These are phyloP conservation scores for Varanus komodoensis DNA, from an alignment of 2,113 vertebrate genomes.

Conservation along the genomic window DNA sequence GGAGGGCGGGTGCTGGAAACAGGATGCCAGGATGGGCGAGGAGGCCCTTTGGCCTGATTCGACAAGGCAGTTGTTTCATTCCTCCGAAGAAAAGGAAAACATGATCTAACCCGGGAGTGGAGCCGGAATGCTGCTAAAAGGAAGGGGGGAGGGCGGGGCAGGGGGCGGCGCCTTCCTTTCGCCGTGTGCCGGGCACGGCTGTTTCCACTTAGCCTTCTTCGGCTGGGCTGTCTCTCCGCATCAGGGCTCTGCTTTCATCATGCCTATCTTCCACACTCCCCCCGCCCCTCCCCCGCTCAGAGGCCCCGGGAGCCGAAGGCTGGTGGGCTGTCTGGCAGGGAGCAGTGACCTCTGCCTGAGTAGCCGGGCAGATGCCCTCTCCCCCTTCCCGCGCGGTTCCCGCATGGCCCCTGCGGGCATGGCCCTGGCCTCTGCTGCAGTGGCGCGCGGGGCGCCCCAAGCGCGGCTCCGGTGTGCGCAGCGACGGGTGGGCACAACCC, in stretches of 20 bases:
- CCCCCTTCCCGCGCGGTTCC: conserved; percentile 76
- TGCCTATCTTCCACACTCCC: conserved; percentile 30
- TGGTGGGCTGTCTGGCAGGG: conserved; percentile 78
- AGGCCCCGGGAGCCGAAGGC: conserved; percentile 86
- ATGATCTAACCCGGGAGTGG: not conserved
- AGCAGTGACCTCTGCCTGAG: conserved; percentile 89
- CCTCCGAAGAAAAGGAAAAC: not conserved
- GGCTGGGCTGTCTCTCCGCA: conserved; percentile 62
- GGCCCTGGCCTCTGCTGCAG: conserved; percentile 68
- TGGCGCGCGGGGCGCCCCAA: conserved; percentile 70
- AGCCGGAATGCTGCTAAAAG: accelerated
- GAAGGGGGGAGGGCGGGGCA: not conserved
- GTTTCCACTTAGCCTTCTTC: conserved; percentile 62
- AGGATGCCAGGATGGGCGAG: not conserved
- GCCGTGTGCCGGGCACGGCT: conserved; percentile 18
- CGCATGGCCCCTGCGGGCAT: conserved; percentile 82
- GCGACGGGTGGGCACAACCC: conserved; percentile 68
- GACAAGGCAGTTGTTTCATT: not conserved
- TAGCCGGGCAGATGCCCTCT: conserved; percentile 85
- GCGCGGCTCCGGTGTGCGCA: conserved; percentile 68
- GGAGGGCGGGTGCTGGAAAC: not conserved
- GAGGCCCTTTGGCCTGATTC: conserved; percentile 41
- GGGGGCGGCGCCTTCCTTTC: conserved; percentile 43
- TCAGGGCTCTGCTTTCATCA: conserved; percentile 72
- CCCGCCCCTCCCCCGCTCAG: conserved; percentile 69